Evolutionary conservation across 2,113 vertebrate species (phyloP).

Genomic region (Pseudopipra pipra): DNA sequence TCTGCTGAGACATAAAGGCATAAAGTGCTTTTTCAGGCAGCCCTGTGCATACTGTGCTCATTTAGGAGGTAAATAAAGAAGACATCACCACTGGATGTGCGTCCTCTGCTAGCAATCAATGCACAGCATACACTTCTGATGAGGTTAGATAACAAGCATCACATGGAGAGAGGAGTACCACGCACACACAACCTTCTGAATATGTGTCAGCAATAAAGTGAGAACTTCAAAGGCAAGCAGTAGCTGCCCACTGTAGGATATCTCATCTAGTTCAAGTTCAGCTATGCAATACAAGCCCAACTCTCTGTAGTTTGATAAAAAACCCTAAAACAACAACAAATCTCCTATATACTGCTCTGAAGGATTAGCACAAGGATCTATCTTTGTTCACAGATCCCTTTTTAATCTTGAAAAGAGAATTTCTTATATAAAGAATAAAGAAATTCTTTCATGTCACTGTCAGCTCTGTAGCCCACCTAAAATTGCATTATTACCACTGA

Average conservation of each 20-base stretch:
- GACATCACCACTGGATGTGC: background rate
- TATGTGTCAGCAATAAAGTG: conserved; percentile 34
- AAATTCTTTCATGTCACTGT: conserved; percentile 57
- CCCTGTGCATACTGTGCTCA: background rate
- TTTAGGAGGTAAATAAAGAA: conserved; percentile 34
- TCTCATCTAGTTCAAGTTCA: conserved; percentile 23
- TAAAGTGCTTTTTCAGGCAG: background rate
- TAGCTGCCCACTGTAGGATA: conserved; percentile 10
- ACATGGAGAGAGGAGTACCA: background rate
- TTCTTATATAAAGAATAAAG: conserved; percentile 45
- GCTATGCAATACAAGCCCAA: background rate
- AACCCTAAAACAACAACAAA: background rate
- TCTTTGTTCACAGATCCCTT: conserved; percentile 19
- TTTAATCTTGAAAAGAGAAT: background rate
- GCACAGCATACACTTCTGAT: conserved; percentile 38
- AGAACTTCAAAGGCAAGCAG: conserved; percentile 39
- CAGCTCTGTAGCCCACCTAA: conserved; percentile 25
- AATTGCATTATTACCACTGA: conserved; percentile 45
- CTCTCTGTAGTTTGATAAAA: background rate
- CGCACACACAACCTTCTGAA: background rate
- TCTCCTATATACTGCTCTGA: background rate
- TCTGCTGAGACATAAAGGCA: background rate
- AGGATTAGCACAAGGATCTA: conserved; percentile 9
- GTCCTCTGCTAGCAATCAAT: conserved; percentile 35
- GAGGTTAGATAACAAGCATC: conserved; percentile 51